Evolutionary conservation across 2,113 vertebrate genomes (phyloP), one percentile per base, ranked within the genome.

Genomic region (Notothenia rossii): DNA sequence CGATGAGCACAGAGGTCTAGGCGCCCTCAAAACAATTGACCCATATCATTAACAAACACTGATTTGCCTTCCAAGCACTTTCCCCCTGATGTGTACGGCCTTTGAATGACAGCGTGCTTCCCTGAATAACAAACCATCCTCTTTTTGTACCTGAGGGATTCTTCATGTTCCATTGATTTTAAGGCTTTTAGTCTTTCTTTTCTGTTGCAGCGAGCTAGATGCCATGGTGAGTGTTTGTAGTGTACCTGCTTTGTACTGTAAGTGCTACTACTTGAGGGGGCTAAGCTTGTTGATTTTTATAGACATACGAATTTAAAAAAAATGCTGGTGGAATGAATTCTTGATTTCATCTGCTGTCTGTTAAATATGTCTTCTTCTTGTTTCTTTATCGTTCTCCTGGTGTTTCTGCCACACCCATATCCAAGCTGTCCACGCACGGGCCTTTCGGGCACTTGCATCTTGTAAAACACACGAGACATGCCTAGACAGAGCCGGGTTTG

Each of bases 161-260:
- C 85, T 86, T 92, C 87, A 91, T 91, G 82, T 93, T 91, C 91
- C 90, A 93, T 93, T 89, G 89, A 94, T 93, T 81, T 83, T 64
- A 49, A 53, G 73, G 90, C 87, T 91, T 91, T 93, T 88, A 92
- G 82, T 81, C 71, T 86, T 86, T 81, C 72, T 68, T 25, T 82
- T 79, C 80, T 84, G 72, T 85, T 43, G 48, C 79, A 83, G 77
- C 76, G 61, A 75, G 86, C 66, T 17, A 46, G 79, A 76, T 68
- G 73, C 77, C 73, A 54, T 53, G 51, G 65, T 91, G 65, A 49
- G 54, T n/a, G 65, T 76, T 79, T 87, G 64, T 79, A 79, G 73
- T 77, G 60, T 68, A 58, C 46, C 80, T 80, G 75, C 86, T 90
- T 87, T 82, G 72, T 82, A 68, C 77, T 87, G 60, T 81, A 66